Conservation (phyloP, 2,888 invertebrate genomes). For the Ellobium chinense region DNA sequence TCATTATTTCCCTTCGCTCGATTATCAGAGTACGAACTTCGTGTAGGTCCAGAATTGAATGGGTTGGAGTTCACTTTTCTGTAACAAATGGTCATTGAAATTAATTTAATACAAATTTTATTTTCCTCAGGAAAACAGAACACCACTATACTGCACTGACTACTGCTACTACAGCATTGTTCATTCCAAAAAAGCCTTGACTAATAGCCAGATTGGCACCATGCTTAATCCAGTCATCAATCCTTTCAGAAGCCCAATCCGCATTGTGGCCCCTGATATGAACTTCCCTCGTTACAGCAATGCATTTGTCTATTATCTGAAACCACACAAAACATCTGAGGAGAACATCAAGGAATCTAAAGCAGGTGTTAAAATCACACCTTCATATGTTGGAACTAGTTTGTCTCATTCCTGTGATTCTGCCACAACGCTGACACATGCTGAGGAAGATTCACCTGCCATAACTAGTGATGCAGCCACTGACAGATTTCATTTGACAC, state of each 20-base stretch:
- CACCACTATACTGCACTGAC: constrained; percentile 73
- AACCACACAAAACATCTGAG: constrained; percentile 5
- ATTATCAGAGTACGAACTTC: no score
- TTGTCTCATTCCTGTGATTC: no score
- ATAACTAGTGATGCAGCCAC: no score
- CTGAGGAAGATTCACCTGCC: no score
- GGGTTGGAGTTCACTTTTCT: neutral
- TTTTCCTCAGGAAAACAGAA: constrained; percentile 39
- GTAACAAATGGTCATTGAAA: neutral
- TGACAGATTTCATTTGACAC: no score
- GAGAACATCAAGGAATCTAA: neutral
- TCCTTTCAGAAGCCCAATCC: constrained; percentile 73
- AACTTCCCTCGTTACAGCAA: constrained; percentile 73
- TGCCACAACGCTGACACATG: no score
- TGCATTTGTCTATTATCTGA: constrained; percentile 62
- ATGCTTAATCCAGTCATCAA: constrained; percentile 64
- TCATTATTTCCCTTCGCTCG: no score
- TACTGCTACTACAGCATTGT: constrained; percentile 72
- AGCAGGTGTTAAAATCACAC: no score
- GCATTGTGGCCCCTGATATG: constrained; percentile 65
- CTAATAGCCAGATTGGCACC: constrained; percentile 53
- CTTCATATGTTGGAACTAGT: no score
- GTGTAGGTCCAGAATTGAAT: no score
- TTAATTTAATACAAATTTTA: neutral
- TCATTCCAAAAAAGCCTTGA: constrained; percentile 58